Conservation (phyloP, 2,797 vertebrate species). For the Oryzias sinensis region DNA sequence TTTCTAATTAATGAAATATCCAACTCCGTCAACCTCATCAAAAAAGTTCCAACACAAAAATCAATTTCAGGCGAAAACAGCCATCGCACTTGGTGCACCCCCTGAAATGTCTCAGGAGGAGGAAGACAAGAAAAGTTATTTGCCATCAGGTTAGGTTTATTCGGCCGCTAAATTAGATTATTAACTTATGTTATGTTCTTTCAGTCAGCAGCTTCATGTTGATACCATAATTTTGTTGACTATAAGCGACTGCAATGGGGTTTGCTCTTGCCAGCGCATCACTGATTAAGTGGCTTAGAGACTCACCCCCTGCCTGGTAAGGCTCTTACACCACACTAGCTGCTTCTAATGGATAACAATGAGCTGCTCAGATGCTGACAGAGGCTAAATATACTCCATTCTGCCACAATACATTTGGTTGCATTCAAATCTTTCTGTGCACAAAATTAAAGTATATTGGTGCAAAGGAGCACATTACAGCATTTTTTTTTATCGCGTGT, state of each 20-base stretch:
- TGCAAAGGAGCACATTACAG: background rate
- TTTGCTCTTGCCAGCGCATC: constrained; percentile 35
- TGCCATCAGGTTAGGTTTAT: constrained; percentile 21
- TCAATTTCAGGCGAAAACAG: constrained; percentile 12
- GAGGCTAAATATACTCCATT: constrained; percentile 49
- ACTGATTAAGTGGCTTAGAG: constrained; percentile 60
- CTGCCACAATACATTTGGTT: constrained; percentile 47
- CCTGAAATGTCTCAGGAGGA: constrained; percentile 21
- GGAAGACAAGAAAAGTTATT: constrained; percentile 8
- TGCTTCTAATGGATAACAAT: constrained; percentile 64
- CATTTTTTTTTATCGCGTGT: background rate
- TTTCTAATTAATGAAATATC: constrained; percentile 20
- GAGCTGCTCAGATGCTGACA: constrained; percentile 62
- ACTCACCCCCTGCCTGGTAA: constrained; percentile 54
- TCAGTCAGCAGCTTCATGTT: constrained; percentile 17
- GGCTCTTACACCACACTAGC: constrained; percentile 50
- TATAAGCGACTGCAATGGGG: constrained; percentile 36
- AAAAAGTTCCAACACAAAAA: constrained; percentile 20
- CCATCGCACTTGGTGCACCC: constrained; percentile 12
- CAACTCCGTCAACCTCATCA: constrained; percentile 6
- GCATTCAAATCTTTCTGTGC: constrained; percentile 14
- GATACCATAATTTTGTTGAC: constrained; percentile 36
- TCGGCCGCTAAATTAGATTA: constrained; percentile 29
- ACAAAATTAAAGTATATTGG: constrained; percentile 5
- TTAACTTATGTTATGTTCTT: constrained; percentile 19